Evolutionary conservation across 2,888 invertebrate genomes (phyloP).

Genomic region (Tenthredo livida): DNA sequence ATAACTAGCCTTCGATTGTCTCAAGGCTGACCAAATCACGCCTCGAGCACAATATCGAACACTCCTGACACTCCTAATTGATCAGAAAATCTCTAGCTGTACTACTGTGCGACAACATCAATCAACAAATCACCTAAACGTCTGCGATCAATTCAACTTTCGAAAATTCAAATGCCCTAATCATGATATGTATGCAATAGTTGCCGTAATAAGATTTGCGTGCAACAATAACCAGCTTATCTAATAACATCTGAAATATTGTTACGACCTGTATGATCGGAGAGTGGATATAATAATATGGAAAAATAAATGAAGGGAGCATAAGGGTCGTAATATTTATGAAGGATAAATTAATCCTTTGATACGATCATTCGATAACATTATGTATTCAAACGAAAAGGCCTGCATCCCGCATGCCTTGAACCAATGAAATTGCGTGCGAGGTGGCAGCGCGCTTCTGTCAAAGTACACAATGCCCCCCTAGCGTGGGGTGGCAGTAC

Average conservation of each 20-base stretch:
- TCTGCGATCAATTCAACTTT: not conserved
- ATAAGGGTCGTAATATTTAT: not conserved
- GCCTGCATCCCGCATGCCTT: constrained; percentile 2
- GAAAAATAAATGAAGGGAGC: not conserved
- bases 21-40: not conserved
- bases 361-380: not conserved
- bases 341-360: not conserved
- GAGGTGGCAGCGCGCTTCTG: constrained; percentile 7
- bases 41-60: not conserved
- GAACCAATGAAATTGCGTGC: constrained; percentile 6
- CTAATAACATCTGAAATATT: not conserved
- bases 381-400: not conserved
- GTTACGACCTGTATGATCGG: not conserved
- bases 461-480: constrained; percentile 33
- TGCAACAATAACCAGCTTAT: not conserved
- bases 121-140: not conserved
- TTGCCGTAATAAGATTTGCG: not conserved
- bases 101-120: not conserved
- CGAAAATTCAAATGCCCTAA: not conserved
- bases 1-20: not conserved
- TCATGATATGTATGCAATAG: no score
- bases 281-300: not conserved
- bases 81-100: not conserved
- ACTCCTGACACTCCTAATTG: not conserved
- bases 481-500: constrained; percentile 51